phyloP scores from a whole-genome alignment of 2,797 vertebrate genomes.

The Myotis vivesi region DNA sequence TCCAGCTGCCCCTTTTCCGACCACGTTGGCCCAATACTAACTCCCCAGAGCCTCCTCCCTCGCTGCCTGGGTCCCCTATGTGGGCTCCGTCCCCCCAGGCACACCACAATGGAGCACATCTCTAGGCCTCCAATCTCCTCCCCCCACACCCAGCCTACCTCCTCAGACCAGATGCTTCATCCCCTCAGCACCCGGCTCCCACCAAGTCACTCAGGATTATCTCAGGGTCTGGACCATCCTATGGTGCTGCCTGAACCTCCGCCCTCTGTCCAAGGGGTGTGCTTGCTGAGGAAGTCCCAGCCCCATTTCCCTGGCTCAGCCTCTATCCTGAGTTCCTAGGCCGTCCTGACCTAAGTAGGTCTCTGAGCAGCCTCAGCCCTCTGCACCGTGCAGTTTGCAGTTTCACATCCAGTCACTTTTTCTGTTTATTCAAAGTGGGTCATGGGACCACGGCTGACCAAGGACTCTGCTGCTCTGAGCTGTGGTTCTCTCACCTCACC shows the following conservation, averaged over 20 bases:
- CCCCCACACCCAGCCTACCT: not conserved
- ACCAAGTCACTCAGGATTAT: not conserved
- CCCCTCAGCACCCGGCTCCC: not conserved
- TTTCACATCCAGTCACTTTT: not conserved
- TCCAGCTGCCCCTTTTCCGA: not conserved
- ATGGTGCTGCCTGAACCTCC: not conserved
- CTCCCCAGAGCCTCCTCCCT: not conserved
- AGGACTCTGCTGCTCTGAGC: not conserved
- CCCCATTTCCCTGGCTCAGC: not conserved
- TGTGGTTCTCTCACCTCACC: not conserved
- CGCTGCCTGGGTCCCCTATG: not conserved
- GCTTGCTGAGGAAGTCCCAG: not conserved
- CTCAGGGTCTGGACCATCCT: not conserved
- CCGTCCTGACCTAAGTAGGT: not conserved
- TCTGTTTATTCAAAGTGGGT: not conserved
- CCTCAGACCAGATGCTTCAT: not conserved
- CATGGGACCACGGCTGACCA: not conserved
- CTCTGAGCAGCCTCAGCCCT: not conserved
- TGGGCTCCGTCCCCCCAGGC: not conserved
- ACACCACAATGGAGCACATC: not conserved
- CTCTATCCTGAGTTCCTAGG: not conserved
- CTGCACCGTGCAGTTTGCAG: not conserved
- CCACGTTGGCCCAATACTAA: not conserved
- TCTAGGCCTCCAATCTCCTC: not conserved
- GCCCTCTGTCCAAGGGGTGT: not conserved